Percentiles rank a stretch among this genome's conserved stretches.
Evolutionary conservation across 2,113 vertebrate genomes (phyloP).

Genomic region (Catagonus wagneri): DNA sequence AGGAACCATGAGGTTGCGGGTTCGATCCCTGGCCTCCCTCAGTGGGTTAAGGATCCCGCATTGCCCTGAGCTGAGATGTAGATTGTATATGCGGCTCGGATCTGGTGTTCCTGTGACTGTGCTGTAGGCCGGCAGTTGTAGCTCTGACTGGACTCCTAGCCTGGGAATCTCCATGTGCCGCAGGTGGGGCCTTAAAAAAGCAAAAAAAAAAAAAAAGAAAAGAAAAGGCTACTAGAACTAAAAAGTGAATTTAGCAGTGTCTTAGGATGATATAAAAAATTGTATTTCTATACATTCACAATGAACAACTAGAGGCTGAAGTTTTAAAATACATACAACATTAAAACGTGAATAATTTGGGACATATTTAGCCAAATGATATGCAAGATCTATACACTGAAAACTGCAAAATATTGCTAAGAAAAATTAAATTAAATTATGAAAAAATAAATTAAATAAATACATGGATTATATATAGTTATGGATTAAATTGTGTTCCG

Average conservation of each 20-base stretch:
- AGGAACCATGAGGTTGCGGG: no score
- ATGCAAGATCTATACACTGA: neutral
- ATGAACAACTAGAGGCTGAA: neutral
- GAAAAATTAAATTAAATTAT: neutral
- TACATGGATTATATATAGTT: neutral
- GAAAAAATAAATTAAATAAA: neutral
- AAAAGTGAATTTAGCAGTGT: neutral
- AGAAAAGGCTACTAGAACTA: neutral
- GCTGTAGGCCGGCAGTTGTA: no score
- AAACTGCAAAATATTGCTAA: neutral
- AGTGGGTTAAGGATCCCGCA: no score
- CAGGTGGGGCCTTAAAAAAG: no score
- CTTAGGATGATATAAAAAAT: neutral
- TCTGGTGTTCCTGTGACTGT: no score
- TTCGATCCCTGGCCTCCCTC: no score
- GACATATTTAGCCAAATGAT: neutral
- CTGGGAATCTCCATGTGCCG: no score
- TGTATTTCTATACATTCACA: neutral
- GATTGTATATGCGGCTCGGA: no score
- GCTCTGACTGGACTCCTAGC: no score
- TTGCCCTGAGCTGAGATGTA: no score
- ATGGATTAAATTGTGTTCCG: neutral
- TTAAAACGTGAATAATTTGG: neutral
- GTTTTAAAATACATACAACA: neutral
- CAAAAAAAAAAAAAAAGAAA: no score